Conservation (phyloP, 2,797 vertebrate genomes). For the Gambelia wislizenii region DNA sequence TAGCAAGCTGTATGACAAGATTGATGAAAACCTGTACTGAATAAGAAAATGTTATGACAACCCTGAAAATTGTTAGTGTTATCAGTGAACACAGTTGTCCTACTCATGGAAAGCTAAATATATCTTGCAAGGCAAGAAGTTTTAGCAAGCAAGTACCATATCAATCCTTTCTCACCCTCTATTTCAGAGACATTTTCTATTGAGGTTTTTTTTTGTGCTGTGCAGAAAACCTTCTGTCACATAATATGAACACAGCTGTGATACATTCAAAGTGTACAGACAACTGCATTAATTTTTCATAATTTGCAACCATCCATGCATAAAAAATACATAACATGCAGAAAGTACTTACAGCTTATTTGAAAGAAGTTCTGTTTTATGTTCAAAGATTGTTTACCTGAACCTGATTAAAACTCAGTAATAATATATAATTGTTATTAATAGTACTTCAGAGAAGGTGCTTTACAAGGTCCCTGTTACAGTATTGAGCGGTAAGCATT, state of each 20-base stretch:
- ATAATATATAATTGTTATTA: not conserved
- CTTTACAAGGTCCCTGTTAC: not conserved
- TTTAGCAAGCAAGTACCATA: not conserved
- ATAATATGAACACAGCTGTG: not conserved
- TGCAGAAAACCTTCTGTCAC: not conserved
- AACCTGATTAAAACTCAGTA: not conserved
- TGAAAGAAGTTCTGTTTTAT: not conserved
- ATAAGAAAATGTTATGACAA: constrained; percentile 10
- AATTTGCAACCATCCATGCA: not conserved
- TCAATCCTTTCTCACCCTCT: not conserved
- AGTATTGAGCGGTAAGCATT: not conserved
- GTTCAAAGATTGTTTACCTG: not conserved
- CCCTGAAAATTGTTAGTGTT: not conserved
- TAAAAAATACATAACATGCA: not conserved
- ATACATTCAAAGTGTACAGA: not conserved
- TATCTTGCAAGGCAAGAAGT: not conserved
- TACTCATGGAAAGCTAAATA: not conserved
- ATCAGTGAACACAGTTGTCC: not conserved
- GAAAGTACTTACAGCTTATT: not conserved
- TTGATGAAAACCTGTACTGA: not conserved
- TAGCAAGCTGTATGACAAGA: not conserved
- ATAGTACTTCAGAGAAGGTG: not conserved
- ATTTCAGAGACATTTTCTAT: not conserved
- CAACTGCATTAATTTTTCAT: not conserved
- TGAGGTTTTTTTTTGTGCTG: not conserved